Percentiles rank a stretch among this genome's conserved stretches.
Conservation (phyloP, 2,888 invertebrate species). For the Prosapia bicincta region DNA sequence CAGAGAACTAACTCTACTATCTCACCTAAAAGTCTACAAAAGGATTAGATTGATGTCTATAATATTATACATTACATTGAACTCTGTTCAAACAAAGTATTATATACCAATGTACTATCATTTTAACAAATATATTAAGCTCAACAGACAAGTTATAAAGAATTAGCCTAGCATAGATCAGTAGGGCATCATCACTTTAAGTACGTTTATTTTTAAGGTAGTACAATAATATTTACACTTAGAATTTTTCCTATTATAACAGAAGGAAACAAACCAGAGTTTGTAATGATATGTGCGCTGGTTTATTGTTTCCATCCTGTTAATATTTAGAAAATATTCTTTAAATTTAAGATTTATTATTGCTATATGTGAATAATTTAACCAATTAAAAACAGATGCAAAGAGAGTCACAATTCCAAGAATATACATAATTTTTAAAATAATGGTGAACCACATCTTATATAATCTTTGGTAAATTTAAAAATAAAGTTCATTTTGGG, state of each 20-base stretch:
- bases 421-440: background rate
- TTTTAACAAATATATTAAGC: conserved; percentile 5
- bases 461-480: background rate
- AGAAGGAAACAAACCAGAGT: background rate
- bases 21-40: background rate
- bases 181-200: conserved; percentile 9
- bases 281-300: conserved; percentile 24
- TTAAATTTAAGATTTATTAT: background rate
- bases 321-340: background rate
- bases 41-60: background rate
- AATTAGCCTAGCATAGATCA: conserved; percentile 13
- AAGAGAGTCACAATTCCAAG: background rate
- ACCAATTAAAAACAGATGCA: background rate
- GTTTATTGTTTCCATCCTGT: background rate
- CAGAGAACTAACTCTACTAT: background rate
- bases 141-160: conserved; percentile 14
- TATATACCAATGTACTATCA: background rate
- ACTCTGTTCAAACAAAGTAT: background rate
- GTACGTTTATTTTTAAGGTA: background rate
- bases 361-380: background rate
- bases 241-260: background rate
- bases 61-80: background rate
- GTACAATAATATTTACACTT: background rate
- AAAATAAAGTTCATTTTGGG: background rate
- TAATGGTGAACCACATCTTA: background rate